Evolutionary conservation across 2,113 vertebrate species (phyloP), one percentile per base, ranked within the genome.

Genomic region (Pholis gunnellus): DNA sequence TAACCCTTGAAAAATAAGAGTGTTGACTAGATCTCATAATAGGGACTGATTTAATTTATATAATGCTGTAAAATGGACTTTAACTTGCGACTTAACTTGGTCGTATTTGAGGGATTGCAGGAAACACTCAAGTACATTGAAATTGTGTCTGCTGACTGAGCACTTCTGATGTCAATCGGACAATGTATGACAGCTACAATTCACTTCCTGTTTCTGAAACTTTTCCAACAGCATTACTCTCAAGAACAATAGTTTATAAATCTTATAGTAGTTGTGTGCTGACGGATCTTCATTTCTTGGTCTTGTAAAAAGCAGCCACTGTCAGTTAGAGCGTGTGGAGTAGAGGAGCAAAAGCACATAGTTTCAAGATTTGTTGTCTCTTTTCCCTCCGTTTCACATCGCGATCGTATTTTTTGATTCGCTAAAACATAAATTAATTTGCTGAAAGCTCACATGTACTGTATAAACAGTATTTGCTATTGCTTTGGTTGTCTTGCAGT

Each of bases 401-500:
- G 38, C 38, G 34, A 50, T 60, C 15, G 18, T 29, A 0, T 25
- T 25, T 31, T 54, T 36, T 52, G 18, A 1, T 70, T 10, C 31
- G 50, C 68, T 38, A 25, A 57, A 29, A 63, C 9, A 50, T 20
- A 14, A 36, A 56, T 50, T 10, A 0, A 60, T 65, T 48, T 27
- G 25, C 71, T 59, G 50, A 84, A 81, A 42, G 75, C 25, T 68
- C 38, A 59, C 29, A 66, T 61, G 22, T 52, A 54, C 42, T 60
- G 14, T 50, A 52, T 34, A 18, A 27, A 73, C 60, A 70, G 36
- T 78, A 27, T 59, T 70, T 68, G 56, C 59, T 72, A 66, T 83
- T 66, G 2, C 66, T 77, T 86, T 88, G 82, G 69, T 78, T 67
- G 6, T 70, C 11, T 48, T 81, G 44, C 0, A 20, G 54, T 69